A percentile compares a stretch with the other conserved stretches of the same genome.
Conservation (phyloP, 2,888 invertebrate genomes). For the Drosophila stalkeri region DNA sequence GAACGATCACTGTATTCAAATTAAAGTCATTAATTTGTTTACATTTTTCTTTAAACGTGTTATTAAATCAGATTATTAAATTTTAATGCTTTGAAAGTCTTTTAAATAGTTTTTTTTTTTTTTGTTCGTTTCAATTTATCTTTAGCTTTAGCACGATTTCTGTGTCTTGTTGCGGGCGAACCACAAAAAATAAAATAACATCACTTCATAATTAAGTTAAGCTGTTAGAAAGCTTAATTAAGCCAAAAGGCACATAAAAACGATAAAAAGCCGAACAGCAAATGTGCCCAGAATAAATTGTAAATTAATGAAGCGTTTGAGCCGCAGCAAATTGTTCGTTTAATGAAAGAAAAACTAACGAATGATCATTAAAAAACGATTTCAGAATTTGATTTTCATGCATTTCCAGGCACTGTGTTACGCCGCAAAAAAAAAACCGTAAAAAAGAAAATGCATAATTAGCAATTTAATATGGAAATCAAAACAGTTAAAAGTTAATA, state of each 20-base stretch:
- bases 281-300: slow-evolving; percentile 60
- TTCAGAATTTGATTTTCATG: slow-evolving; percentile 39
- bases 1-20: slow-evolving; percentile 14
- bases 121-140: slow-evolving; percentile 25
- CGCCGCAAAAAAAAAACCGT: slow-evolving; percentile 30
- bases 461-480: slow-evolving; percentile 52
- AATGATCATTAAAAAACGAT: slow-evolving; percentile 51
- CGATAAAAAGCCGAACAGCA: slow-evolving; percentile 15
- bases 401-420: slow-evolving; percentile 32
- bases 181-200: slow-evolving; percentile 3
- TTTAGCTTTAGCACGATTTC: slow-evolving; percentile 45
- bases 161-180: slow-evolving; percentile 40
- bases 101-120: slow-evolving; percentile 33
- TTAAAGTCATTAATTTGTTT: not conserved
- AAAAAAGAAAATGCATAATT: slow-evolving; percentile 25
- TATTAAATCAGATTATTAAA: not conserved
- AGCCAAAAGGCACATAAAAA: slow-evolving; percentile 31
- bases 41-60: not conserved
- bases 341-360: slow-evolving; percentile 16
- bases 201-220: slow-evolving; percentile 41
- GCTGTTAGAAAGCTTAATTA: slow-evolving; percentile 56
- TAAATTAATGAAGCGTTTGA: slow-evolving; percentile 53
- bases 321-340: slow-evolving; percentile 30
- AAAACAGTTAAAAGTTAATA: slow-evolving; percentile 24
- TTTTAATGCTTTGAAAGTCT: slow-evolving; percentile 64